Evolutionary conservation across 2,113 vertebrate species (phyloP).

Genomic region (Sisor rabdophorus): DNA sequence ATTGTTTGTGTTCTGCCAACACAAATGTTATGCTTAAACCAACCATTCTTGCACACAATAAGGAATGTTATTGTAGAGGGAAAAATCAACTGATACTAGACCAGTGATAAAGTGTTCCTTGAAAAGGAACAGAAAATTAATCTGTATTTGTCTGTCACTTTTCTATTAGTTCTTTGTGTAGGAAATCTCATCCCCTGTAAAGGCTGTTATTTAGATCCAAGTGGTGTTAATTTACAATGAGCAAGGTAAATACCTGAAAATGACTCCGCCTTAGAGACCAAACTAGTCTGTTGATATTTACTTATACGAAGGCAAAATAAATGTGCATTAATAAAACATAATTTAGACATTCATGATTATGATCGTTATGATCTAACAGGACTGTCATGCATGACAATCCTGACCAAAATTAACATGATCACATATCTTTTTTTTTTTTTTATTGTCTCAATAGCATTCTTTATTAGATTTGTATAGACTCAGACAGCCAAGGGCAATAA

Average conservation of each 20-base stretch:
- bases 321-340: neutral
- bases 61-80: neutral
- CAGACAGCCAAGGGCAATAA: neutral
- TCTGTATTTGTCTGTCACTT: neutral
- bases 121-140: neutral
- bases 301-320: conserved; percentile 5
- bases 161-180: neutral
- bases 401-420: neutral
- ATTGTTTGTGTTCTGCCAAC: neutral
- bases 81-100: neutral
- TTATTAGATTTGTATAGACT: neutral
- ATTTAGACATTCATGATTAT: neutral
- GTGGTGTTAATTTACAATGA: neutral
- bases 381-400: neutral
- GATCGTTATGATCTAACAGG: too few relatives aligned
- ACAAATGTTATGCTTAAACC: neutral
- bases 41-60: neutral
- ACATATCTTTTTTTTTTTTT: neutral
- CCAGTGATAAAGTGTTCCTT: neutral
- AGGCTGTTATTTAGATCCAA: neutral
- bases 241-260: neutral
- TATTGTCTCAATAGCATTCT: neutral
- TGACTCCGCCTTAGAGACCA: neutral
- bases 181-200: neutral
- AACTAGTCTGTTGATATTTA: neutral